Evolutionary conservation across 2,113 vertebrate species (phyloP).

Genomic region (Clupea harengus): DNA sequence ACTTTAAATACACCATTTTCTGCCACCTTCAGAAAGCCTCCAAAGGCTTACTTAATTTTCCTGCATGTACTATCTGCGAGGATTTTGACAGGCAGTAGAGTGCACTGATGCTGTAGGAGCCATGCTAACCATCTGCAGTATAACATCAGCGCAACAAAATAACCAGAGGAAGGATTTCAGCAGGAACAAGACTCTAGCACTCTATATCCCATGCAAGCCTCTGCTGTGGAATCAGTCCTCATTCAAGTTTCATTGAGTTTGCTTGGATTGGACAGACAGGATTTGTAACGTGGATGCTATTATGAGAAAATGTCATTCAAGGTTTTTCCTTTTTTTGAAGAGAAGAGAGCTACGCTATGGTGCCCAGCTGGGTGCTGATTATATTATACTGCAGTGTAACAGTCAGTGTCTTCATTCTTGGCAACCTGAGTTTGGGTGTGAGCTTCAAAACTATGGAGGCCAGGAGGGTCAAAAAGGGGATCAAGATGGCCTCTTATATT

Average conservation of each 20-base stretch:
- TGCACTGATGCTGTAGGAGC: background rate
- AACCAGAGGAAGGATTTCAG: background rate
- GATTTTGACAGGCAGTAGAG: background rate
- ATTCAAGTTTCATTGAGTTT: background rate
- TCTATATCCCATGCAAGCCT: background rate
- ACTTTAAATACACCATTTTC: background rate
- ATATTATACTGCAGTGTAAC: background rate
- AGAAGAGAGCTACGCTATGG: background rate
- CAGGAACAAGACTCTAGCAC: background rate
- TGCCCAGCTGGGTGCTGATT: background rate
- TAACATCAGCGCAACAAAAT: background rate
- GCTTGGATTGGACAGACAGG: background rate
- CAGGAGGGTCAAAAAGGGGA: background rate
- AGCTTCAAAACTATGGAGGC: background rate
- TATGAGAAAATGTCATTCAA: background rate
- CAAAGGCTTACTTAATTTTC: background rate
- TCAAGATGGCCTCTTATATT: background rate
- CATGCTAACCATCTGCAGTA: background rate
- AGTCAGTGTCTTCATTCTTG: background rate
- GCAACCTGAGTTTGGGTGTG: background rate
- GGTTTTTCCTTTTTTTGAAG: background rate
- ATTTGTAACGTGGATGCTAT: background rate
- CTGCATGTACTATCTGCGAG: background rate
- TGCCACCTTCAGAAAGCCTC: background rate
- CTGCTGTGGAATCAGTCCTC: background rate